Base-by-base conservation (phyloP, 2,113 vertebrate species). In the Gavia stellata region DNA sequence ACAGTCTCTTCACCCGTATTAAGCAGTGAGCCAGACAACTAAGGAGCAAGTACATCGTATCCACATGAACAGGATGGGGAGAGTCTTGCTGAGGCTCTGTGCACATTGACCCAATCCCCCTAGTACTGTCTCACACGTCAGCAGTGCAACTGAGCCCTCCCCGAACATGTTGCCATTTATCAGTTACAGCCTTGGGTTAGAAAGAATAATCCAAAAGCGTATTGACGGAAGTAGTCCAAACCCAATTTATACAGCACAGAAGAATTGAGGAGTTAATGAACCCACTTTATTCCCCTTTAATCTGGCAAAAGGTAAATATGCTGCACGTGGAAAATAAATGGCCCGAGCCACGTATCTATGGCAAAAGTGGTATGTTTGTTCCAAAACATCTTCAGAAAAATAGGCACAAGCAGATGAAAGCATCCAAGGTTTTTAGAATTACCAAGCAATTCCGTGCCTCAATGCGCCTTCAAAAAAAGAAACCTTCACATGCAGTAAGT, bases 141-240 rank as follows among this genome's bases (percentile, higher is more conserved):
- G 17, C 44, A 42, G 49, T 1, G 0, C 20, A 36, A 31, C 33
- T 24, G 19, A 90, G 40, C 38, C 9, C 63, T 55, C 14, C 52
- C 18, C 0, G 0, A 53, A 23, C 26, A 47, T 1, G 13, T 49
- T 1, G 1, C 9, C 59, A 52, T 36, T 58, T 68, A 53, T 15
- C 67, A 63, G 17, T 53, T 34, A 47, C 1, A 80, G 31, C 14
- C 78, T n/a, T 18, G 20, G 49, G 25, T 44, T 38, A 84, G n/a
- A 88, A 63, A 70, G 23, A 59, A 50, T 33, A 74, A 87, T 59
- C 36, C 36, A 40, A 61, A 70, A 45, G 40, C 3, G 1, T 50
- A 38, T 3, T 12, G n/a, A 29, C 33, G 67, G 38, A 56, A 53
- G 50, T 7, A n/a, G 10, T 47, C 15, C 56, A 94, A 89, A 90